Base-by-base conservation (phyloP, 2,888 invertebrate species). In the Drosophila multiciliata region DNA sequence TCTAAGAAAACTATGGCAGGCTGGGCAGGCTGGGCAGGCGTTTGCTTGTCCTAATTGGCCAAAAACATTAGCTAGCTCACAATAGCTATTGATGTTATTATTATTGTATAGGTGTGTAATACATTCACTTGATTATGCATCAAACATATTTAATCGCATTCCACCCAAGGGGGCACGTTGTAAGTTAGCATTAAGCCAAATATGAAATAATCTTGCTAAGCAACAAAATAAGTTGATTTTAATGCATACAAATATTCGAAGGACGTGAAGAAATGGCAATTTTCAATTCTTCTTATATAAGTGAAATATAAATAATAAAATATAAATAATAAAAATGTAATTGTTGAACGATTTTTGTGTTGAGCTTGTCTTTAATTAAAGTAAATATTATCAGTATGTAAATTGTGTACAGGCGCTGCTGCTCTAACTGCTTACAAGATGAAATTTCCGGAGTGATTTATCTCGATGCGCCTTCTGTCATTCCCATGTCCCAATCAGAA, bases 71-170 rank as follows among this genome's bases (percentile, higher is more conserved):
- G 63, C 11, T 17, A 32, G 61, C 20, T 54, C 66, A 55, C 29
- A 40, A 29, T 48, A 23, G 33, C 23, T 53, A 38, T 68, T 52
- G 20, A 38, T 63, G 49, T 59, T 62, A 32, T 29, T 64, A 45
- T 15, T 29, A 48, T 26, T 64, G 32, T 38, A 42, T 23, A 36
- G 78, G 54, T 82, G 68, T 71, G 78, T 65, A 62, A 60, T 58
- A 75, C 70, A 75, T 65, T 65, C 75, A 80, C 75, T 75, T 83
- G 78, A 80, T 80, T 82, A 80, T 75, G 78, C 85, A 83, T 80
- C 78, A 75, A 78, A 71, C 70, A 78, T 67, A 83, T 78, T 60
- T 55, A 65, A 71, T 38, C 26, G 8, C 32, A 35, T 55, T n/a
- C 23, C n/a, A n/a, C 55, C n/a, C 49, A 29, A 23, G 35, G 45